Evolutionary conservation across 2,113 vertebrate genomes (phyloP).

Genomic region (Scytalopus superciliaris): DNA sequence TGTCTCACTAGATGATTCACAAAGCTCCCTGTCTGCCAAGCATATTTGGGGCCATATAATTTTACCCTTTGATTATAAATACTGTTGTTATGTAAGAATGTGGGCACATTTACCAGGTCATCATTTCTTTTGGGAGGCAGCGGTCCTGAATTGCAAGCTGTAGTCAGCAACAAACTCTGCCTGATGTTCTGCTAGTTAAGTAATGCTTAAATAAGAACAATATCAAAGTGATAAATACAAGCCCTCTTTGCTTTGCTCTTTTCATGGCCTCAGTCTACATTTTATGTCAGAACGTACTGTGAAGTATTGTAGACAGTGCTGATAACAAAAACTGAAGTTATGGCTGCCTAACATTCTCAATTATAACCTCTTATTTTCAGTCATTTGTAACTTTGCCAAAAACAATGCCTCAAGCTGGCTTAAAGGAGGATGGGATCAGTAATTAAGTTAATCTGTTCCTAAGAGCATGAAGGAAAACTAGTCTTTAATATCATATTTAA

Average conservation of each 20-base stretch:
- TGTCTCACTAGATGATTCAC: background rate
- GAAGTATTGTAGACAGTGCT: background rate
- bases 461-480: slow-evolving; percentile 24
- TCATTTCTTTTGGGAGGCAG: background rate
- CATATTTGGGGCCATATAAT: background rate
- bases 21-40: background rate
- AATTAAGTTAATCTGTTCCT: slow-evolving; percentile 53
- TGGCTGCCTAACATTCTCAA: background rate
- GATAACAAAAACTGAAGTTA: slow-evolving; percentile 31
- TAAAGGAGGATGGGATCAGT: slow-evolving; percentile 6
- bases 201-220: slow-evolving; percentile 13
- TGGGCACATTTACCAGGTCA: background rate
- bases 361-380: slow-evolving; percentile 25
- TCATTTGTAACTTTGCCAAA: slow-evolving; percentile 47
- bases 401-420: slow-evolving; percentile 45
- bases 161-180: slow-evolving; percentile 26
- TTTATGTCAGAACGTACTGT: slow-evolving; percentile 21
- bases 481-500: background rate
- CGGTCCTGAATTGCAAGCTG: background rate
- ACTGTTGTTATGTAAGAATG: background rate
- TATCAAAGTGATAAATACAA: slow-evolving; percentile 40
- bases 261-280: slow-evolving; percentile 19
- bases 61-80: background rate
- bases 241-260: background rate
- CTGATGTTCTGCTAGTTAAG: slow-evolving; percentile 16